Percentiles rank a stretch among this genome's conserved stretches.
Evolutionary conservation across 1,140 invertebrate species (phyloP).

Genomic region (Alviniconcha marisindica): DNA sequence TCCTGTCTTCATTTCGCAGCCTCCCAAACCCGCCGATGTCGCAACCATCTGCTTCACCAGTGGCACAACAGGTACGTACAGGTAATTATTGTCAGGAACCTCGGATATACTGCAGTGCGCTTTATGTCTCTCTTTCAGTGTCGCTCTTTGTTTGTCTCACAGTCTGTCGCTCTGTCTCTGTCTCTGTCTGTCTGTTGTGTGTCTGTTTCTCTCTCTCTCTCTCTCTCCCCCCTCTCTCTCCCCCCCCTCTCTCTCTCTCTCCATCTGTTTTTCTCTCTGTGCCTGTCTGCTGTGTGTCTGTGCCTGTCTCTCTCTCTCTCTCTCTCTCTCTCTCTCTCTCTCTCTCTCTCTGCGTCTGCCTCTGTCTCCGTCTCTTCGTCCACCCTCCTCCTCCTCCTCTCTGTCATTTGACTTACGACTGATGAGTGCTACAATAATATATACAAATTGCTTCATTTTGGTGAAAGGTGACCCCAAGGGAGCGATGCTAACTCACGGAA

Average conservation of each 20-base stretch:
- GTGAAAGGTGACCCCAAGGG: slow-evolving; percentile 1
- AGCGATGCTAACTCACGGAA: slow-evolving; percentile 5
- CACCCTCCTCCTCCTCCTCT: no score
- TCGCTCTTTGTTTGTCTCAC: no score
- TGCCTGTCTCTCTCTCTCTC: not conserved
- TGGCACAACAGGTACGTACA: slow-evolving; percentile 14
- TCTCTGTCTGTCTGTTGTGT: no score
- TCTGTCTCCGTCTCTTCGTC: no score
- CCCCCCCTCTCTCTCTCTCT: no score
- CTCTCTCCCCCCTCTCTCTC: no score
- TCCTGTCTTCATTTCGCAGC: not conserved
- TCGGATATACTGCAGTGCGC: no score
- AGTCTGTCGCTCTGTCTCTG: no score
- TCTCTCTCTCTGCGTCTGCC: not conserved
- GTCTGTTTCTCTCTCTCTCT: no score
- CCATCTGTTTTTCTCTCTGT: slow-evolving; percentile 16
- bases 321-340: not conserved
- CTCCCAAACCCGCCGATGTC: slow-evolving; percentile 1
- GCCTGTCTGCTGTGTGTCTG: not conserved
- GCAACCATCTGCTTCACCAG: slow-evolving; percentile 24
- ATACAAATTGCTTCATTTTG: not conserved
- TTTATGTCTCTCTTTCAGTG: no score
- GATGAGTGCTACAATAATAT: not conserved
- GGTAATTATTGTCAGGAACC: no score
- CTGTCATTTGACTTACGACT: no score